phyloP scores from a whole-genome alignment of 2,113 vertebrate species.

The Ochotona princeps region DNA sequence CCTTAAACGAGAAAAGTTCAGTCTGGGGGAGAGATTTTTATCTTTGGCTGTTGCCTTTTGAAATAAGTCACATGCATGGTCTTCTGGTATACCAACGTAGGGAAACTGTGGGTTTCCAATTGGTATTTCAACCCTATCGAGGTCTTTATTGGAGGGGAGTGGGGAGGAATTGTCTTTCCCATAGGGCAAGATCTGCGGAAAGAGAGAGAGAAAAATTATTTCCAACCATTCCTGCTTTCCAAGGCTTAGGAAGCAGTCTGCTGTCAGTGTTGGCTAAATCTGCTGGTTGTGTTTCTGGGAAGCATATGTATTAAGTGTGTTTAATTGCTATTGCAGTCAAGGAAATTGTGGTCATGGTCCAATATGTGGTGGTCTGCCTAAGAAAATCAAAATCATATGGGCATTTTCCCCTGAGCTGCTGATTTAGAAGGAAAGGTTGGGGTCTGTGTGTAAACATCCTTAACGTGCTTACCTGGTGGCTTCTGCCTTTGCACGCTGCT shows the following conservation, averaged over 20 bases:
- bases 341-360: background rate
- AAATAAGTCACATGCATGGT: constrained; percentile 36
- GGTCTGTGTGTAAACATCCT: constrained; percentile 14
- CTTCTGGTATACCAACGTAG: background rate
- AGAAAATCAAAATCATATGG: background rate
- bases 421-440: constrained; percentile 1
- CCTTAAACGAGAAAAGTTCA: constrained; percentile 67
- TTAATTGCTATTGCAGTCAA: background rate
- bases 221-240: background rate
- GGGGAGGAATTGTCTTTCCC: constrained; percentile 23
- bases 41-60: constrained; percentile 65
- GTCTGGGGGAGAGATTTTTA: constrained; percentile 49
- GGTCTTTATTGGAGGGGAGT: background rate
- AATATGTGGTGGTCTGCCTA: background rate
- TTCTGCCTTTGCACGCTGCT: constrained; percentile 46
- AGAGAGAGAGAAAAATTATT: background rate
- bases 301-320: background rate
- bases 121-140: constrained; percentile 37
- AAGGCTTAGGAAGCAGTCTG: background rate
- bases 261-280: constrained; percentile 39
- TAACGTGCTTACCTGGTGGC: constrained; percentile 58
- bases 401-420: background rate
- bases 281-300: background rate
- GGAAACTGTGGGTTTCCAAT: constrained; percentile 34
- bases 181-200: background rate